Base-by-base conservation (phyloP, 2,113 vertebrate genomes). In the Podiceps cristatus region DNA sequence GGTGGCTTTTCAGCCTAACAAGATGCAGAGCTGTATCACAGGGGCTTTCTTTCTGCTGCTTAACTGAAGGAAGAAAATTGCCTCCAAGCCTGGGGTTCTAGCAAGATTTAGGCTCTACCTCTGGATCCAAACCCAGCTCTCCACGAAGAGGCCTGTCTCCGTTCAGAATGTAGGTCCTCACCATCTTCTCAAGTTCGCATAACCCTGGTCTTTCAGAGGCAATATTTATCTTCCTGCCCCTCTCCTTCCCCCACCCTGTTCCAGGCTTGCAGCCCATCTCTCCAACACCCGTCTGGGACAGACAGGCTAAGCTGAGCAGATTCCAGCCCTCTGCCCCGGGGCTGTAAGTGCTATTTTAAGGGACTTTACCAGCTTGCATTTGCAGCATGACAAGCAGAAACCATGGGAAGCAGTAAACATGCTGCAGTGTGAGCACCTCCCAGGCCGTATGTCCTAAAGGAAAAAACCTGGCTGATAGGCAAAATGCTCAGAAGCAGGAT, bases 341-440 rank as follows among this genome's bases (percentile, higher is more conserved):
- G 88, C 77, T 87, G 9, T 42, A 49, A 18, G 11, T 13, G 64
- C 86, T 86, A 19, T 83, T 74, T 90, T 55, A 82, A 93, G 47
- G 53, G 84, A 80, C 47, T 73, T 89, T 18, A 58, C 53, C 75
- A 40, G 49, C 64, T 69, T 73, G 25, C 67, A 31, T 83, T 87
- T 83, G 53, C 67, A 86, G 81, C 62, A 68, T 29, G 87, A 79
- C 81, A 80, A 89, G 77, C 91, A 96, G 71, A 93, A 95, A 72
- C 56, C 84, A 68, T 1, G 1, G 33, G 60, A 81, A 68, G 66
- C 74, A 80, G 81, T 71, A 90, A 96, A 94, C 67, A 85, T 0
- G 0, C 78, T 66, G 35, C 95, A 73, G 42, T 25, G 42, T 2
- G 2, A 96, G 63, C 76, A 77, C 45, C 68, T 56, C 81, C 23